Percentiles rank a stretch among this genome's conserved stretches.
Evolutionary conservation across 35 echinoderm and acorn worm species (phyloP).

Genomic region (Eucidaris tribuloides): DNA sequence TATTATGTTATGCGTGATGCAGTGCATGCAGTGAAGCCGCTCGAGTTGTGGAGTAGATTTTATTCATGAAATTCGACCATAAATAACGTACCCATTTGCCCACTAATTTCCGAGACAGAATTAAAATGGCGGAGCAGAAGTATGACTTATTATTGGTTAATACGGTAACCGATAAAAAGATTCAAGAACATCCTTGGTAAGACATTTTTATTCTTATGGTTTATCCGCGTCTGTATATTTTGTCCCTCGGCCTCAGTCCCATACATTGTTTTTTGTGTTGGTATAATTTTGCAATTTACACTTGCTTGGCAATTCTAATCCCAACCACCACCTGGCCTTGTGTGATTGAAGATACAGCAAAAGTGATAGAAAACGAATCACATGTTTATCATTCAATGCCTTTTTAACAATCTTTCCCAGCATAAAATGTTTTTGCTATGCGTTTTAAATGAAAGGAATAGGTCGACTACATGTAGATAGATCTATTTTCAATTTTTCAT

Average conservation of each 20-base stretch:
- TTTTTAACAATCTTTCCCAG: no score
- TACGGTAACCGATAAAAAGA: slow-evolving; percentile 83
- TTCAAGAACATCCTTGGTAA: slow-evolving; percentile 87
- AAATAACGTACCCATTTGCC: no score
- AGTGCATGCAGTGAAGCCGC: no score
- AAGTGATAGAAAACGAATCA: neutral
- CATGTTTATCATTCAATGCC: neutral
- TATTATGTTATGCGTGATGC: no score
- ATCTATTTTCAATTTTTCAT: no score
- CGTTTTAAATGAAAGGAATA: no score
- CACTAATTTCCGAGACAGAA: neutral
- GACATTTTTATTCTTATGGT: neutral
- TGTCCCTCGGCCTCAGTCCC: neutral
- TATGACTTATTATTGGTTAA: slow-evolving; percentile 88
- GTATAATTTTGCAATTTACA: neutral
- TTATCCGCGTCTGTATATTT: neutral
- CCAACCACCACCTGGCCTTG: neutral
- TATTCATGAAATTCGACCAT: no score
- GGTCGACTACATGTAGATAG: no score
- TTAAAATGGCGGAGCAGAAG: slow-evolving; percentile 87
- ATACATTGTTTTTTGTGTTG: neutral
- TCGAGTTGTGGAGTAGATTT: no score
- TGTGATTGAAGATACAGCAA: neutral
- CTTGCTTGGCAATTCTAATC: neutral
- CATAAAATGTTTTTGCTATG: no score